These are phyloP conservation scores for Sclerurus mexicanus DNA, from an alignment of 2,113 vertebrate species.

Conservation along the genomic window DNA sequence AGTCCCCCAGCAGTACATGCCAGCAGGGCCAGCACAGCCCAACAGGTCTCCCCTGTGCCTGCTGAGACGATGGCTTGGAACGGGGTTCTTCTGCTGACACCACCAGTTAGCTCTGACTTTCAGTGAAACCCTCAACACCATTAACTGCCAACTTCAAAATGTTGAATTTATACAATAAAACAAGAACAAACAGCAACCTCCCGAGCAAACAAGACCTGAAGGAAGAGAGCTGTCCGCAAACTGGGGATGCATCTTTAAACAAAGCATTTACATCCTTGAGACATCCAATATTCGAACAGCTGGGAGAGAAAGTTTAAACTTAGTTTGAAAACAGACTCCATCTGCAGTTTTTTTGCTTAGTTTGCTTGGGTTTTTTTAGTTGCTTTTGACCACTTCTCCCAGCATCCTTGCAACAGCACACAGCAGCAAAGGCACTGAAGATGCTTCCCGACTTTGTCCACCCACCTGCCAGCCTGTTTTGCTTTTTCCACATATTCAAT, in stretches of 20 bases:
- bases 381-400: neutral
- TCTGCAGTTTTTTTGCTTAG: constrained; percentile 19
- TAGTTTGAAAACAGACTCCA: neutral
- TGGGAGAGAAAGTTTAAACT: constrained; percentile 26
- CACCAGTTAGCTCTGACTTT: neutral
- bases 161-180: constrained; percentile 17
- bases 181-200: neutral
- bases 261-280: neutral
- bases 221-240: neutral
- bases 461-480: neutral
- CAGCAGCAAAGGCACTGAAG: neutral
- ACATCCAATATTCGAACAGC: constrained; percentile 22
- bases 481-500: neutral
- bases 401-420: neutral
- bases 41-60: fast-evolving
- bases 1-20: fast-evolving
- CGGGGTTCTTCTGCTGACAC: neutral
- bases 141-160: constrained; percentile 5
- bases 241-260: neutral
- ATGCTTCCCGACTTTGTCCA: neutral
- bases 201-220: neutral
- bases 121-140: neutral
- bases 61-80: neutral
- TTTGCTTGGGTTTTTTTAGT: neutral
- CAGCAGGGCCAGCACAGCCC: neutral